Percentiles rank a stretch among this genome's conserved stretches.
phyloP scores from a whole-genome alignment of 2,797 vertebrate genomes.

The Artibeus jamaicensis region DNA sequence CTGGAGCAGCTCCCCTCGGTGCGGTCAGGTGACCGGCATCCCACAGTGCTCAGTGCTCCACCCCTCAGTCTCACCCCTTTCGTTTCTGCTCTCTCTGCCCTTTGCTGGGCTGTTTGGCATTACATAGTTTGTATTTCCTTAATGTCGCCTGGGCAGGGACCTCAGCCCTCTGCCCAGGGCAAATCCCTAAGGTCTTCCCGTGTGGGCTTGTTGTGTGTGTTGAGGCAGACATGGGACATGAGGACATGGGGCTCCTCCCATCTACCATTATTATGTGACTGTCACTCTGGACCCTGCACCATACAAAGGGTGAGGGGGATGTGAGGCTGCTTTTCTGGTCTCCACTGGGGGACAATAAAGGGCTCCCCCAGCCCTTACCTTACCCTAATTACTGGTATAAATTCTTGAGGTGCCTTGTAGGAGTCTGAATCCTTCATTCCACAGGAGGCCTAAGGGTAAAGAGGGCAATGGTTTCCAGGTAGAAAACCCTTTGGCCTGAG shows the following conservation, averaged over 20 bases:
- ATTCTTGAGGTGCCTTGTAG: background rate
- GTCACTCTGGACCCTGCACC: background rate
- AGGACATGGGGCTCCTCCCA: background rate
- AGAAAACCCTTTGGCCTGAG: background rate
- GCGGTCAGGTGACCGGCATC: slow-evolving; percentile 37
- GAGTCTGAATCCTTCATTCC: background rate
- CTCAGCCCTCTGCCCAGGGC: background rate
- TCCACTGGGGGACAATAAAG: background rate
- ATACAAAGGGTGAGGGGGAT: background rate
- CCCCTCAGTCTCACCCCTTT: background rate
- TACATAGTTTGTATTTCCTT: background rate
- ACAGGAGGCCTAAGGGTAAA: background rate
- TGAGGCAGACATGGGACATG: background rate
- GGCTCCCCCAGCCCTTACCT: background rate
- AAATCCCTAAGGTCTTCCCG: background rate
- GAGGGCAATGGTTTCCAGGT: background rate
- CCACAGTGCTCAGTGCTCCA: background rate
- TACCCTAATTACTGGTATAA: background rate
- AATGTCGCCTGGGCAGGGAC: background rate
- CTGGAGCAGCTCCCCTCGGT: slow-evolving; percentile 62
- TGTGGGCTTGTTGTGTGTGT: background rate
- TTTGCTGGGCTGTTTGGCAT: background rate
- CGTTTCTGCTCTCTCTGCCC: slow-evolving; percentile 33
- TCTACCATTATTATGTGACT: background rate
- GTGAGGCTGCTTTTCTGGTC: background rate